Conservation (phyloP, 2,113 vertebrate genomes). For the Forbesichthys papilliferus region DNA sequence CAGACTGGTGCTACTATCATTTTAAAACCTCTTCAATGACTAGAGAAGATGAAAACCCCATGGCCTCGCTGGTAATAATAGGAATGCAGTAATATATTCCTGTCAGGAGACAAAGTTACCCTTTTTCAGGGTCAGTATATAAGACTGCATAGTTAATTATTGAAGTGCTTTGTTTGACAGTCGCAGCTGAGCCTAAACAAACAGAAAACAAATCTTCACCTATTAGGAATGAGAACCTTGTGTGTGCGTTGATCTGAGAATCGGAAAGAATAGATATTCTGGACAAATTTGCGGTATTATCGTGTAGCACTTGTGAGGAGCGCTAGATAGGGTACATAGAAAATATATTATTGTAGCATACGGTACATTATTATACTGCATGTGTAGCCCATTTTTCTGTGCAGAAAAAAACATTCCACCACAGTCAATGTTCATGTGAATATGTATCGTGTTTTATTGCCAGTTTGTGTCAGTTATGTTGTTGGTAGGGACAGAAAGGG, state of each 20-base stretch:
- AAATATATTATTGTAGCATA: background rate
- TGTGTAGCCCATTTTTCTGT: background rate
- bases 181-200: constrained; percentile 42
- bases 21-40: background rate
- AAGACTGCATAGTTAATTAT: constrained; percentile 36
- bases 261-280: constrained; percentile 26
- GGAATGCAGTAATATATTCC: constrained; percentile 19
- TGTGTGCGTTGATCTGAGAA: constrained; percentile 34
- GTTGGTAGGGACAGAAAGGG: too few relatives aligned
- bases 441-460: background rate
- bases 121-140: constrained; percentile 45
- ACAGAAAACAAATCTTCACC: constrained; percentile 19
- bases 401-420: background rate
- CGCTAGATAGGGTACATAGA: background rate
- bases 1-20: background rate
- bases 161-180: constrained; percentile 37
- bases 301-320: constrained; percentile 8
- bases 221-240: constrained; percentile 18
- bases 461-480: too few relatives aligned
- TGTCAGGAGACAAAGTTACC: constrained; percentile 10
- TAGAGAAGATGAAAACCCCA: background rate
- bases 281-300: constrained; percentile 15
- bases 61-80: constrained; percentile 11
- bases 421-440: background rate
- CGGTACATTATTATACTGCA: too few relatives aligned